Base-by-base conservation (phyloP, 2,888 invertebrate genomes). In the Diadromus collaris region DNA sequence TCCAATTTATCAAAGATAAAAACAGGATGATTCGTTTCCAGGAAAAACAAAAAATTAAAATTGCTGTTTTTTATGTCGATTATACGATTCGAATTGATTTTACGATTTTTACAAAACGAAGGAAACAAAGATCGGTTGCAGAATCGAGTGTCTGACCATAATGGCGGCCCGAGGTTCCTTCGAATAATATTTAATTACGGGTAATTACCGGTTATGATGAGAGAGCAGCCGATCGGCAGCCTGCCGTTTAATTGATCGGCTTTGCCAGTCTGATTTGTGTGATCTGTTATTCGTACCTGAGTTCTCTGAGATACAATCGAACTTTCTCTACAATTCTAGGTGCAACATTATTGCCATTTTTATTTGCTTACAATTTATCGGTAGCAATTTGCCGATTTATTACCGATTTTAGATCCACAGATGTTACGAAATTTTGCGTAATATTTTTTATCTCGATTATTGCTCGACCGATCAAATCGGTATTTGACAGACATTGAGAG, bases 191-290 rank as follows among this genome's bases (percentile, higher is more conserved):
- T 88, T 88, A 88, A 88, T 89, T 88, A 88, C 87, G 82, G 85
- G 88, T 88, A 88, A 88, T 88, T 89, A 87, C 86, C 85, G 86
- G 88, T 89, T 89, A 87, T 88, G 87, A 89, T 87, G 85, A 71
- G 68, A 75, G 67, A 79, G 58, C 70, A 41, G 63, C 85, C 85
- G 85, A 88, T 88, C 86, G 86, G 86, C 85, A 88, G 87, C 89
- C 88, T 88, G 89, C 88, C 87, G 88, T 88, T 88, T 87, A 88
- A 88, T 88, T 88, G 88, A 88, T 88, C 88, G 86, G 85, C 86
- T 87, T 86, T 81, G 82, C 81, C 56, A 38, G 58, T 46, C 87
- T 88, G 88, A 89, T 88, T 88, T 88, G 89, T 88, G 89, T 88
- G n/a, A 85, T 89, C 88, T 85, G 84, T 83, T 78, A 81, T 83